phyloP scores from a whole-genome alignment of 2,113 vertebrate species.

The Cebidichthys violaceus region DNA sequence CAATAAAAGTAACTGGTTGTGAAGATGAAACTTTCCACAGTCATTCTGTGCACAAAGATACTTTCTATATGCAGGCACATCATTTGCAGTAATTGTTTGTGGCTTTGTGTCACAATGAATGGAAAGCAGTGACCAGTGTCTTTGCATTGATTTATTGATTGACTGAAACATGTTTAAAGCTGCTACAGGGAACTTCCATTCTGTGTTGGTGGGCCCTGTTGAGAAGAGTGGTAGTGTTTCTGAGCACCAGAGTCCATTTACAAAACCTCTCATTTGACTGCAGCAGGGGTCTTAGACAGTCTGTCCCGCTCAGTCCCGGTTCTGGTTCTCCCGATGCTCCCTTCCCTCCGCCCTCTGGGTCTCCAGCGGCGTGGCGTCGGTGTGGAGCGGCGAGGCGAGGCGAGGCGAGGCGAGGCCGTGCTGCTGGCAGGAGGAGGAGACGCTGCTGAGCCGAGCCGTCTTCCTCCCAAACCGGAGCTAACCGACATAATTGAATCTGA shows the following conservation, averaged over 20 bases:
- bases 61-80: conserved; percentile 53
- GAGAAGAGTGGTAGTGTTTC: neutral
- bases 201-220: too few species aligned
- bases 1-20: neutral
- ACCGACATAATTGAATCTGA: neutral
- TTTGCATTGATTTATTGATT: conserved; percentile 40
- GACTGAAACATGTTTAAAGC: conserved; percentile 26
- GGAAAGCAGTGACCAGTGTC: neutral
- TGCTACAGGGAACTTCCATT: neutral
- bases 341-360: neutral
- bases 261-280: neutral
- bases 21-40: conserved; percentile 16
- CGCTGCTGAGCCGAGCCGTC: too few species aligned
- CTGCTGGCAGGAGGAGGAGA: too few species aligned
- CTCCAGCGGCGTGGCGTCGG: neutral
- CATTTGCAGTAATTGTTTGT: conserved; percentile 30
- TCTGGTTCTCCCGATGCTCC: neutral
- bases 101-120: conserved; percentile 30
- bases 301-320: neutral
- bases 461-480: too few species aligned
- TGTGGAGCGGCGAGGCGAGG: too few species aligned
- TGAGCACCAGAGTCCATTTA: neutral
- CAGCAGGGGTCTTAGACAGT: neutral
- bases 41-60: conserved; percentile 29
- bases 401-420: too few species aligned